Conservation (phyloP, 2,888 invertebrate species). For the Sarcophaga subvicina region DNA sequence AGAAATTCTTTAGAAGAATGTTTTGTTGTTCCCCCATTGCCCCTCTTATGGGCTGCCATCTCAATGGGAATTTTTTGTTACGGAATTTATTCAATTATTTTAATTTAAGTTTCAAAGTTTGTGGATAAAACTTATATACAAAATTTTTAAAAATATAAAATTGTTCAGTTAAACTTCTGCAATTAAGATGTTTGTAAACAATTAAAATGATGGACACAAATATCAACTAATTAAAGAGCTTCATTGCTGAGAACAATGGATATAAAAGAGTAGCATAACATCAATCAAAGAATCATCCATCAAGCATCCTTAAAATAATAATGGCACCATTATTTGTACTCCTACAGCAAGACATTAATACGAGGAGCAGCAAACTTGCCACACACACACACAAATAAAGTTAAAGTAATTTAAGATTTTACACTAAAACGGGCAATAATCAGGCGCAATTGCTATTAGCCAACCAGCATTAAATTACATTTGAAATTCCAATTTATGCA, state of each 20-base stretch:
- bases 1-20: no score
- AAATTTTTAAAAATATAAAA: no score
- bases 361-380: neutral
- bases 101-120: no score
- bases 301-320: neutral
- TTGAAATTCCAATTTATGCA: neutral
- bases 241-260: neutral
- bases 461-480: neutral
- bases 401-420: constrained; percentile 1
- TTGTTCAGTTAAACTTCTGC: no score
- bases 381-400: neutral
- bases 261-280: neutral
- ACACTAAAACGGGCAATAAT: neutral
- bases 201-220: neutral
- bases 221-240: constrained; percentile 11
- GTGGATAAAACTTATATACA: no score
- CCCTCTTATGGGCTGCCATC: no score
- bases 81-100: no score
- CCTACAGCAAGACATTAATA: neutral
- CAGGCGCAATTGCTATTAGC: no score
- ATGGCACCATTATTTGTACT: neutral
- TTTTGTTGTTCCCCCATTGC: no score
- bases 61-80: no score
- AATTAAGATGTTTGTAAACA: no score
- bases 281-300: neutral